Evolutionary conservation across 2,797 vertebrate genomes (phyloP), one percentile per base, ranked within the genome.

Genomic region (Rhinogobio ventralis): DNA sequence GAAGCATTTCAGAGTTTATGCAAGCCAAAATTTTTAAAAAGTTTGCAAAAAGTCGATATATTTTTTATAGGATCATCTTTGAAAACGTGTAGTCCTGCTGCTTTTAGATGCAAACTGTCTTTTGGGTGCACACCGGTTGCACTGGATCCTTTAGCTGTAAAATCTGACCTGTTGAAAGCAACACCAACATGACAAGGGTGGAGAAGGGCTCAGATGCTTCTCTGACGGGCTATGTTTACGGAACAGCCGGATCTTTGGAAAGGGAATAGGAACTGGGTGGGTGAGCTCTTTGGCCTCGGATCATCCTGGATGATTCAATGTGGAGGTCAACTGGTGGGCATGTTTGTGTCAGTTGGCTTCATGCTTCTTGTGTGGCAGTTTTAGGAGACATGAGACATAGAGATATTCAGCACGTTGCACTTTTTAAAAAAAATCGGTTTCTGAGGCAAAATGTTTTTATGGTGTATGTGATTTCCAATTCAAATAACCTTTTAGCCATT

Each of bases 241-340:
- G 86, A 87, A 84, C 83, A 83, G 77, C 67, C 51, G 17, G 53
- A 76, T 84, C 60, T 76, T 75, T 46, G 64, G 20, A 76, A 80
- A 36, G 69, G 71, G 64, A 87, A 79, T 67, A 51, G 51, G 84
- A 85, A 85, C 75, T 73, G 60, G 53, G 67, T 73, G 60, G 53
- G 67, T 77, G 57, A 83, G 71, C 57, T 55, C 53, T 80, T 80
- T 10, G 71, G 73, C 68, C 77, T 74, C 28, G 5, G 60, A 49
- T 86, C 72, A 76, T 64, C 72, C 45, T 39, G 75, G 60, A 46
- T 45, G 76, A 83, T 83, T 87, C 17, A 80, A 23, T 33, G 64
- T 74, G 73, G 82, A 87, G 85, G 85, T 87, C 85, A 85, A 69
- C 76, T 85, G 49, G 86, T 87, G 85, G 86, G 80, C 81, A 86